These are phyloP conservation scores for Deilephila porcellus DNA, from an alignment of 2,888 invertebrate species.

Conservation along the genomic window DNA sequence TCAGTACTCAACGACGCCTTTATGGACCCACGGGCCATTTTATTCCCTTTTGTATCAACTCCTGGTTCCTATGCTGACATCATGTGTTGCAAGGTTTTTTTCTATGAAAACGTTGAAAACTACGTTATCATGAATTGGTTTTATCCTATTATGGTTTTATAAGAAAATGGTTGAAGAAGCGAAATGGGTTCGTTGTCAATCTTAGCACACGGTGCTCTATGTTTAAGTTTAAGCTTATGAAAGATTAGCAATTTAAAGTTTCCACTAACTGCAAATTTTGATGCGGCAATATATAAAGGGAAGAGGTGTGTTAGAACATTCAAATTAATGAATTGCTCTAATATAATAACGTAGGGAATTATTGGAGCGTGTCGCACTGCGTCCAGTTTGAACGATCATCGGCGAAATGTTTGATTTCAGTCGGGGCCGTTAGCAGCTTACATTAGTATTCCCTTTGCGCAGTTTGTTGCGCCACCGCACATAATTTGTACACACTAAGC, in stretches of 20 bases:
- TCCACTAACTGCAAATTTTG: too few relatives aligned
- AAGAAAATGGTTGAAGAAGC: too few relatives aligned
- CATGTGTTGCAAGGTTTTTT: background rate
- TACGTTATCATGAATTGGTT: too few relatives aligned
- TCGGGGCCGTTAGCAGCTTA: slow-evolving; percentile 59
- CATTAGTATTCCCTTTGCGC: slow-evolving; percentile 79
- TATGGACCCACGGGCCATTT: background rate
- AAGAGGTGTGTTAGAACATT: background rate
- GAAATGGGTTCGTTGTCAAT: too few relatives aligned
- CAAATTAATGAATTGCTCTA: background rate
- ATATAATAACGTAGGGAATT: background rate
- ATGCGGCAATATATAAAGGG: too few relatives aligned
- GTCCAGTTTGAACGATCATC: slow-evolving; percentile 54
- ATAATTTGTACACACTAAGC: slow-evolving; percentile 84
- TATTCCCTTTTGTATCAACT: background rate
- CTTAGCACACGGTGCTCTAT: too few relatives aligned
- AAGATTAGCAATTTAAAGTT: too few relatives aligned
- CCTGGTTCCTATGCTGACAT: background rate
- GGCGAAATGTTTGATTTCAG: slow-evolving; percentile 66
- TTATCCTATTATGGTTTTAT: too few relatives aligned
- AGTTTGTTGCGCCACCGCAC: slow-evolving; percentile 77
- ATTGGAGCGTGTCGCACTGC: background rate
- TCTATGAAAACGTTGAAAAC: too few relatives aligned
- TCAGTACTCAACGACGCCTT: background rate
- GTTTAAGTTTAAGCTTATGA: background rate